phyloP scores from a whole-genome alignment of 2,797 vertebrate genomes.

The Dicrostonyx torquatus region DNA sequence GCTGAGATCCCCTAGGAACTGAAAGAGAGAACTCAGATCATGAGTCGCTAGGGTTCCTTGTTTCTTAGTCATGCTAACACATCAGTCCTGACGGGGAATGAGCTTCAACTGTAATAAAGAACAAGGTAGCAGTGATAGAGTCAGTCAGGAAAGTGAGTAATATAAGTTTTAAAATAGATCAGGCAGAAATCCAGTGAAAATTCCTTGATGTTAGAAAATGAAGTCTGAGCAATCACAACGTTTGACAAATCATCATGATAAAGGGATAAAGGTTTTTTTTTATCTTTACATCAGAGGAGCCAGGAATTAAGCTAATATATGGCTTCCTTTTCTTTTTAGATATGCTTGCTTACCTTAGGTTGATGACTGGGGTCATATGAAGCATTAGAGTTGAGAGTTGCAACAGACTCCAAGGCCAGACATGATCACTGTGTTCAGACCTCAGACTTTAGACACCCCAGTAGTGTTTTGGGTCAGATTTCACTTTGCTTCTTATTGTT shows the following conservation, averaged over 20 bases:
- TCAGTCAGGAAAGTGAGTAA: conserved; percentile 1
- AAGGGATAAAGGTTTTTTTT: background rate
- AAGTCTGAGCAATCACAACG: background rate
- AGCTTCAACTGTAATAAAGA: background rate
- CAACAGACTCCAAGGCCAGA: background rate
- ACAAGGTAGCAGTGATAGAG: background rate
- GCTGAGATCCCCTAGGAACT: conserved; percentile 76
- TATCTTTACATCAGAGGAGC: conserved; percentile 17
- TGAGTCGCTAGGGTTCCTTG: background rate
- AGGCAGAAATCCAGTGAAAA: background rate
- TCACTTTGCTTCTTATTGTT: conserved; percentile 15
- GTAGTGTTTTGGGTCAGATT: background rate
- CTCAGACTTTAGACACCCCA: background rate
- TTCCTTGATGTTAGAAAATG: background rate
- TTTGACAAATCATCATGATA: background rate
- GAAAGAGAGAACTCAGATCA: conserved; percentile 78
- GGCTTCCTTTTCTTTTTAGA: background rate
- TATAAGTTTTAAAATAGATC: background rate
- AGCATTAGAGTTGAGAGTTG: background rate
- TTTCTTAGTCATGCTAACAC: background rate
- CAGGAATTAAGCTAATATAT: background rate
- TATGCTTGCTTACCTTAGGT: background rate
- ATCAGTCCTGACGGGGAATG: background rate
- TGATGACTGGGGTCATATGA: background rate
- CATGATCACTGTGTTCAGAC: background rate